A percentile compares a stretch with the other conserved stretches of the same genome.
These are phyloP conservation scores for Aldabrachelys gigantea DNA, from an alignment of 2,113 vertebrate genomes.

Conservation along the genomic window DNA sequence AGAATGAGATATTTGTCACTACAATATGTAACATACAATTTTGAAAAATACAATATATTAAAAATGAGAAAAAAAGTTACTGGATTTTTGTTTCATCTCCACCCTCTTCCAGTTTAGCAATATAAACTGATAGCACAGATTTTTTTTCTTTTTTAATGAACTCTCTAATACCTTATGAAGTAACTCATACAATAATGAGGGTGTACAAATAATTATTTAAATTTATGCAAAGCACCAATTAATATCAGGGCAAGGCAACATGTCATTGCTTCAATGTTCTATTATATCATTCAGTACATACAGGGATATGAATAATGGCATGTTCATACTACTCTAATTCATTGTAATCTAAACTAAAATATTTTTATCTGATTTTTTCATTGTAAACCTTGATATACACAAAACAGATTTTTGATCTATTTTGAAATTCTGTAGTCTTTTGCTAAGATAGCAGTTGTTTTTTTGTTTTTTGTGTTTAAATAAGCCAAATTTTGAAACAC, in stretches of 20 bases:
- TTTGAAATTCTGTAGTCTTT: neutral
- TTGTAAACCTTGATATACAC: neutral
- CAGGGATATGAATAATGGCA: neutral
- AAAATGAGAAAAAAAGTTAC: neutral
- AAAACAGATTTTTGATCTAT: neutral
- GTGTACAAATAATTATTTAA: neutral
- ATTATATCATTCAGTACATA: neutral
- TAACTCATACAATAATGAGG: neutral
- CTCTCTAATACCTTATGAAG: neutral
- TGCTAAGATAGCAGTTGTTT: neutral
- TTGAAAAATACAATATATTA: neutral
- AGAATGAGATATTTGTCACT: neutral
- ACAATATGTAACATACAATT: accelerated
- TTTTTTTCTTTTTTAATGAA: neutral
- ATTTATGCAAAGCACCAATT: neutral
- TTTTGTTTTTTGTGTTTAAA: neutral
- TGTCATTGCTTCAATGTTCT: neutral
- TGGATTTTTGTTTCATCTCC: neutral
- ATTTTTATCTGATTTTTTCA: neutral
- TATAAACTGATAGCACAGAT: neutral
- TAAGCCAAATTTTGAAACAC: neutral
- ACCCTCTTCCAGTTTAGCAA: neutral
- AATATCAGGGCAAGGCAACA: neutral
- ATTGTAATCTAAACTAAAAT: neutral
- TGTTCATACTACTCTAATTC: neutral